Evolutionary conservation across 2,888 invertebrate species (phyloP).

Genomic region (Hecatera dysodea): DNA sequence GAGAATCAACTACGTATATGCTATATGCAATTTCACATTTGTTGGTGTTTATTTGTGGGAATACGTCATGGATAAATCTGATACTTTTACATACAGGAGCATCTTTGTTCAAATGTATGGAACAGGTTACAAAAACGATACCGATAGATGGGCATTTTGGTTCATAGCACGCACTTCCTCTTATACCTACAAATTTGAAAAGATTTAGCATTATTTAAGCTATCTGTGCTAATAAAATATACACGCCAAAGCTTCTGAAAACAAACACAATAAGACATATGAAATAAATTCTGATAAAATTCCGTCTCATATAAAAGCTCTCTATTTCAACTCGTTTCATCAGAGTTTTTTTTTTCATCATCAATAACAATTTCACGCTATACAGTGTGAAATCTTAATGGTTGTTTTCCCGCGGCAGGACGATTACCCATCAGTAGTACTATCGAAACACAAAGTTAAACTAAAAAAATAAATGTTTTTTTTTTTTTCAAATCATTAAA

Average conservation of each 20-base stretch:
- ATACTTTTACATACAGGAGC: slow-evolving; percentile 1
- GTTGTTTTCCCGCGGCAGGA: no score
- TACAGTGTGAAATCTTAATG: no score
- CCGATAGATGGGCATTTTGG: not conserved
- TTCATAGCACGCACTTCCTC: not conserved
- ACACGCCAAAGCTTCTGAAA: not conserved
- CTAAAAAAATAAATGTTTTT: no score
- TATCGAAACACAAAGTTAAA: no score
- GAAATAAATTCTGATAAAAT: slow-evolving; percentile 25
- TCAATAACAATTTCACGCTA: slow-evolving; percentile 58
- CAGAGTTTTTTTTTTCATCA: slow-evolving; percentile 48
- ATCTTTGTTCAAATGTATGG: not conserved
- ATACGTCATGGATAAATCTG: slow-evolving; percentile 1
- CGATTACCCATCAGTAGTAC: no score
- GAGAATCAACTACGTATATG: slow-evolving; percentile 44
- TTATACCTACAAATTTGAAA: not conserved
- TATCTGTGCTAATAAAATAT: not conserved
- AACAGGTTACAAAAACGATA: not conserved
- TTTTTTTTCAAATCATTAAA: no score
- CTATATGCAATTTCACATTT: slow-evolving; percentile 33
- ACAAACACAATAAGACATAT: slow-evolving; percentile 8
- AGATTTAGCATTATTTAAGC: not conserved
- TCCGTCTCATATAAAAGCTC: slow-evolving; percentile 21
- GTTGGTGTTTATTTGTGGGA: slow-evolving; percentile 35
- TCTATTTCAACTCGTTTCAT: slow-evolving; percentile 37